These are phyloP conservation scores for Dione vanillae DNA, from an alignment of 2,888 invertebrate genomes.

Conservation along the genomic window DNA sequence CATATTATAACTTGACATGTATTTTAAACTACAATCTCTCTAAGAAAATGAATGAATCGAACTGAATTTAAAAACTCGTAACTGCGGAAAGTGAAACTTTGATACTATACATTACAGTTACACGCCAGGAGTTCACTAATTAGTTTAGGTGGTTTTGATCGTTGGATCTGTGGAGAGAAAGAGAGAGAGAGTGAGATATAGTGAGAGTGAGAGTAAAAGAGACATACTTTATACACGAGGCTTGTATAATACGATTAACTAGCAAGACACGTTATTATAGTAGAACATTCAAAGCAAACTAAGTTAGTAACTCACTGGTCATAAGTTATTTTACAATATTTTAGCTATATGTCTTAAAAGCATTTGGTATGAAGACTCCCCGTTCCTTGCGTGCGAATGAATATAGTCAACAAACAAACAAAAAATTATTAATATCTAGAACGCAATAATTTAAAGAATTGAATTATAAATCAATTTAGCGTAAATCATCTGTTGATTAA, in stretches of 20 bases:
- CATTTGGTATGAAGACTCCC: too few species aligned
- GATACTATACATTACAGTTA: constrained; percentile 10
- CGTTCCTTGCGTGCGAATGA: too few species aligned
- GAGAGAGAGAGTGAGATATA: background rate
- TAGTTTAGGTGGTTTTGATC: constrained; percentile 17
- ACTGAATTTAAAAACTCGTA: constrained; percentile 1
- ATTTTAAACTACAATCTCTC: background rate
- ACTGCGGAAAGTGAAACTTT: background rate
- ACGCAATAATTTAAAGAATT: too few species aligned
- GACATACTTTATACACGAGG: background rate
- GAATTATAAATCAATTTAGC: too few species aligned
- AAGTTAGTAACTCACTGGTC: background rate
- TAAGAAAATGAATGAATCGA: background rate
- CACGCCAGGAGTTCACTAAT: constrained; percentile 8
- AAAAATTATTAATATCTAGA: too few species aligned
- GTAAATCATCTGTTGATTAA: too few species aligned
- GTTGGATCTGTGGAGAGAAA: background rate
- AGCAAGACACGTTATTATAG: background rate
- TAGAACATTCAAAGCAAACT: constrained; percentile 1
- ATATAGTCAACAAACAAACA: too few species aligned
- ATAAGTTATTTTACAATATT: background rate
- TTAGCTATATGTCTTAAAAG: too few species aligned
- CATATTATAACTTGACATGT: background rate
- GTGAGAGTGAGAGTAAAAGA: background rate
- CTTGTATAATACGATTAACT: constrained; percentile 6